Evolutionary conservation across 2,113 vertebrate species (phyloP).

Genomic region (Thunnus thynnus): DNA sequence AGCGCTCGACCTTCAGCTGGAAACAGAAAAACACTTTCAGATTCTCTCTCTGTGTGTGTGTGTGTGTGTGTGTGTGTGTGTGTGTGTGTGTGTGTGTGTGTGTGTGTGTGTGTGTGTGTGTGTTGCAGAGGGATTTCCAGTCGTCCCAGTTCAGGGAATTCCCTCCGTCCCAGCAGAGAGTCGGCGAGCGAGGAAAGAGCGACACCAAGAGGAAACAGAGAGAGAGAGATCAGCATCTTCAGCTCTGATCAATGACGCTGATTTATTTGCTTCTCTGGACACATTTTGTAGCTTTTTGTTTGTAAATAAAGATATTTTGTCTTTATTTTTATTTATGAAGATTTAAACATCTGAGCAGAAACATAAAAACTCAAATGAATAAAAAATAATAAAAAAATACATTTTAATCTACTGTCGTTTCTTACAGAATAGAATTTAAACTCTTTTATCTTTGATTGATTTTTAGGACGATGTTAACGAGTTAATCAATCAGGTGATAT

Average conservation of each 20-base stretch:
- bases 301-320: neutral
- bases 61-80: neutral
- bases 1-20: conserved; percentile 47
- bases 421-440: too few relatives aligned
- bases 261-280: neutral
- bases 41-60: neutral
- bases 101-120: neutral
- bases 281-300: neutral
- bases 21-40: too few relatives aligned
- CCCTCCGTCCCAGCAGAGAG: conserved; percentile 67
- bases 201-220: conserved; percentile 52
- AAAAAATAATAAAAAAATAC: too few relatives aligned
- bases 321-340: too few relatives aligned
- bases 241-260: neutral
- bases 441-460: too few relatives aligned
- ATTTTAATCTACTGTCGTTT: too few relatives aligned
- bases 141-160: conserved; percentile 68
- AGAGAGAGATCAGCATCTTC: neutral
- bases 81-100: conserved; percentile 20
- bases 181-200: conserved; percentile 30
- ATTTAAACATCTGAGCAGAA: too few relatives aligned
- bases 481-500: too few relatives aligned
- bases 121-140: neutral
- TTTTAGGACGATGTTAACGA: too few relatives aligned
- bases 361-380: too few relatives aligned